Evolutionary conservation across 2,797 vertebrate species (phyloP).

Genomic region (Nyctibius grandis): DNA sequence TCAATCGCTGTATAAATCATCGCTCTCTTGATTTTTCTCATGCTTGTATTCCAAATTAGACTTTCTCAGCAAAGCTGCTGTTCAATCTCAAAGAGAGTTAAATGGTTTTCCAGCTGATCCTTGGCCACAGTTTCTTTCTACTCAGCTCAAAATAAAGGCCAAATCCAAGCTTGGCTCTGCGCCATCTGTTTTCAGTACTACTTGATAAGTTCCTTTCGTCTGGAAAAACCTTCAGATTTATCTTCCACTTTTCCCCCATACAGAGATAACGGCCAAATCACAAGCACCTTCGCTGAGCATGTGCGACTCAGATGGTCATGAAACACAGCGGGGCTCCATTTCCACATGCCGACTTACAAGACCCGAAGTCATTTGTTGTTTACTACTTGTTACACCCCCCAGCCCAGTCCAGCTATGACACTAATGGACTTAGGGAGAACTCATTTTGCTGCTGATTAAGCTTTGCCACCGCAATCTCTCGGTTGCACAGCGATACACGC

Average conservation of each 20-base stretch:
- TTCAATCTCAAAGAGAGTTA: not conserved
- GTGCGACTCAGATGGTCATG: not conserved
- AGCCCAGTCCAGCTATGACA: not conserved
- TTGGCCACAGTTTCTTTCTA: conserved; percentile 16
- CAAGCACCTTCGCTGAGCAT: not conserved
- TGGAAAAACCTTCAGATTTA: conserved; percentile 40
- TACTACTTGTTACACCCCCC: not conserved
- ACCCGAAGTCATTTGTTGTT: not conserved
- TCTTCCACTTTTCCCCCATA: not conserved
- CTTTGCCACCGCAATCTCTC: not conserved
- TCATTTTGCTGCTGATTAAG: not conserved
- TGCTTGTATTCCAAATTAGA: not conserved
- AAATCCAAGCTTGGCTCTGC: not conserved
- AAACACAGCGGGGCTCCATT: not conserved
- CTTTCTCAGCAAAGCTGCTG: not conserved
- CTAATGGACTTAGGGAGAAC: not conserved
- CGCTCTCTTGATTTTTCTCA: not conserved
- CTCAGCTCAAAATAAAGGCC: conserved; percentile 2
- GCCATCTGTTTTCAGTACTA: not conserved
- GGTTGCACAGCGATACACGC: accelerated
- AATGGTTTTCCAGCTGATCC: conserved; percentile 50
- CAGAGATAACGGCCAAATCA: conserved; percentile 15
- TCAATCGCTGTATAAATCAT: not conserved
- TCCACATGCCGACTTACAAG: not conserved
- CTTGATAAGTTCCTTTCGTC: conserved; percentile 9